Base-by-base conservation (phyloP, 2,113 vertebrate genomes). In the Paracanthobrama guichenoti region DNA sequence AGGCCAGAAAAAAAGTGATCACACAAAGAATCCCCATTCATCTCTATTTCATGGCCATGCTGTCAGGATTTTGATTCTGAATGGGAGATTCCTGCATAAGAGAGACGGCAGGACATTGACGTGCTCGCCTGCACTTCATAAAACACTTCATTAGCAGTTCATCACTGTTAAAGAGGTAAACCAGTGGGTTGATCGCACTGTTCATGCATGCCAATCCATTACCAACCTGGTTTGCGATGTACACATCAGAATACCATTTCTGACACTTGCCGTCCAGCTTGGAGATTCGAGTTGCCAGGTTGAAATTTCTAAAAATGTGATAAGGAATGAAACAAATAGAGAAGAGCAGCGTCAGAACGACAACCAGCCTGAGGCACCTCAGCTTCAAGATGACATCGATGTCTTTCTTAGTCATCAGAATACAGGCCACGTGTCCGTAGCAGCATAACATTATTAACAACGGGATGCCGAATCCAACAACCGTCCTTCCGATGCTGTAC, bases 281-380 rank as follows among this genome's bases (percentile, higher is more conserved):
- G 89, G 92, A 90, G 42, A 87, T 26, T 66, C 95, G 93, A 53
- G 90, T 90, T 26, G 87, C 78, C 69, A 97, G 86, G 84, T 95
- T 96, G 44, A 96, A 88, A 83, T 94, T 96, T 76, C 94, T 94
- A 7, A 96, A 91, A 4, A 95, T 20, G 28, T 96, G 95, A 84
- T 94, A 94, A 0, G 95, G 96, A 18, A 94, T 92, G 88, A 95
- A 96, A 86, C 95, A 96, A 64, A 95, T 74, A 0, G 91, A 94
- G 84, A 96, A 96, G 76, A 97, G 91, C 50, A 95, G 77, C 86
- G 93, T 92, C 69, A 96, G 88, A 0, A 96, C 87, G 18, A 95
- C 69, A 53, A 93, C 90, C 87, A 96, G 82, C 0, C 82, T 93
- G 42, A 96, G 87, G 84, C 94, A 92, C 66, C 88, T 94, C 69